Evolutionary conservation across 1,140 invertebrate genomes (phyloP), one percentile per base, ranked within the genome.

Genomic region (Mesaphorura yosii): DNA sequence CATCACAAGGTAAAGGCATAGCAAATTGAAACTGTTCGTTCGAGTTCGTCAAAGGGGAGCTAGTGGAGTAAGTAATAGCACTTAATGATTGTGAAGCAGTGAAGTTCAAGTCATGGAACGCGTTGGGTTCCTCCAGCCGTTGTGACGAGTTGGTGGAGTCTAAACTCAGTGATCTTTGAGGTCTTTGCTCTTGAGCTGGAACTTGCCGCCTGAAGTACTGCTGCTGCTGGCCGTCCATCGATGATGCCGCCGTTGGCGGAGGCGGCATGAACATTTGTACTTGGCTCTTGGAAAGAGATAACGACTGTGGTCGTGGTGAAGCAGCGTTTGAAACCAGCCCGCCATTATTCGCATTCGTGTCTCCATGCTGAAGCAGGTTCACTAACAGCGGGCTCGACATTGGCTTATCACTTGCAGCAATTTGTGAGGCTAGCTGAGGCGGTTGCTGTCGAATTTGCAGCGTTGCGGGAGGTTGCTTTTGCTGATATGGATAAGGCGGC

Each of bases 331-430:
- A 42, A 7, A 14, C 26, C 51, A 12, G 48, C 64, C 59, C 19
- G 44, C 7, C 5, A 46, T 7, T 42, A 17, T 7, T 7, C 7
- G n/a, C 19, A 6, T 15, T 6, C 4, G 19, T 26, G 10, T 51
- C 54, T 26, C 39, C 38, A 66, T 86, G 91, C 73, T 92, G 88
- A 59, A 93, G 72, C 49, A 93, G 70, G 72, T 93, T 94, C 2
- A 93, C 88, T 39, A 93, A 73, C 48, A 93, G 70, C n/a, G 88
- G 88, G 68, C 86, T 90, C 53, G 86, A 86, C 62, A 86, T 51
- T 40, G 64, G 55, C 42, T 66, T 46, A 46, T 46, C 44, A 46
- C 44, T 25, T 2, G 41, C 26, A 37, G 20, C 26, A 15, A 17
- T 17, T 19, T 20, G 28, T 14, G 47, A 10, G 29, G 26, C 17